Base-by-base conservation (phyloP, 2,888 invertebrate genomes). In the Trimorus sp. region DNA sequence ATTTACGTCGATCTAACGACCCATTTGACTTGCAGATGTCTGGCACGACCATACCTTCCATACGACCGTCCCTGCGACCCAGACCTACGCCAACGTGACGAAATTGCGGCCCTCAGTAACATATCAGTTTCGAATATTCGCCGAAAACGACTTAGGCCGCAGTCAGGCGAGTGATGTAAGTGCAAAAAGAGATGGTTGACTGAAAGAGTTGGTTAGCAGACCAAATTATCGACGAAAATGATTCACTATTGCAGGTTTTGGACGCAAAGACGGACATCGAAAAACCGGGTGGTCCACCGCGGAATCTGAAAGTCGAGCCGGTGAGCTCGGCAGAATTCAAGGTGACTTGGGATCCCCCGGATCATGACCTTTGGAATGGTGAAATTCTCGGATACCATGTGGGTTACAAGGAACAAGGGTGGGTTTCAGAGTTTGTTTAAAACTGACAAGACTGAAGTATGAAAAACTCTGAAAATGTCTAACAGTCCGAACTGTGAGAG, bases 301-400 rank as follows among this genome's bases (percentile, higher is more conserved):
- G 95, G 84, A 96, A 97, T 89, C 95, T 97, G 71, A 94, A 96
- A 87, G 96, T 96, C 54, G 96, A 97, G 92, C 94, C 97, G 0
- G 95, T 96, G 91, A 96, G 96, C 91, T 97, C 97, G 7, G 96
- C 97, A 0, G 97, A 97, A 92, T 93, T 97, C 79, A 94, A 95
- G 82, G 95, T 97, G 58, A 95, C 95, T 66, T 97, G 97, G 97
- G 96, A 97, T 91, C 96, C 97, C 40, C 97, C 97, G 26, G 95
- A 96, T 87, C 94, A 95, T 86, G 96, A 97, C 89, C 93, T 96
- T 80, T 97, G 97, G 97, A 97, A 97, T 90, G 97, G 97, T 54
- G 96, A 96, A 88, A 94, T 97, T 84, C 93, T 97, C 0, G 97
- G 97, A 71, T 97, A 97, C 92, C 97, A 97, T 89, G 96, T 97